Base-by-base conservation (phyloP, 1,140 invertebrate species). In the Bombus affinis region DNA sequence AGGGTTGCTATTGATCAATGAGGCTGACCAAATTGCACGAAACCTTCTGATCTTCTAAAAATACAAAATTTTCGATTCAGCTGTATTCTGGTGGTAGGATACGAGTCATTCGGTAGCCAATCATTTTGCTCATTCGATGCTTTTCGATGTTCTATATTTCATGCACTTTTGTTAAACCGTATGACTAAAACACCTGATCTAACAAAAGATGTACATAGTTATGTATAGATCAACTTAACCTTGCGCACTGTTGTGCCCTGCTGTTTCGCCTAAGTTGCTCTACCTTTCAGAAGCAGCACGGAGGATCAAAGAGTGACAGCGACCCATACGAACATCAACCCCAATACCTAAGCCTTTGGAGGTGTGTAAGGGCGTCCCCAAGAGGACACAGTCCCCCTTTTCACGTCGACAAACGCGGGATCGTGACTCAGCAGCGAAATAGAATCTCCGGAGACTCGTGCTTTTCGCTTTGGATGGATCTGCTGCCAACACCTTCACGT, bases 361-460 rank as follows among this genome's bases (percentile, higher is more conserved):
- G 78, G 84, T 81, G 83, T 73, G 66, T 74, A 57, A 85, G 74
- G 86, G 81, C 88, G 86, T 88, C 80, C 92, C 92, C 85, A 90
- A 44, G 77, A 90, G 90, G 91, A 90, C 70, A 59, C 22, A 80
- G 85, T 78, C 88, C 83, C 86, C 89, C 76, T 85, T 90, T 91
- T 88, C 86, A 86, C 89, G 89, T 92, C 86, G 91, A 89, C 89
- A 90, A 90, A 88, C 89, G 90, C 89, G 89, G 90, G 79, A 91
- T 84, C 90, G 90, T 94, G 93, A 94, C 91, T 94, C 93, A 93
- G 93, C 93, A 93, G 87, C 83, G 89, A 88, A 90, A 92, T 90
- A 76, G 87, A 86, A 90, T 91, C 93, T 92, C 93, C 66, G 39
- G 93, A 90, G 93, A 92, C 92, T 90, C 90, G 88, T 93, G 91